Percentiles rank a stretch among this genome's conserved stretches.
These are phyloP conservation scores for Anniella stebbinsi DNA, from an alignment of 2,797 vertebrate genomes.

Conservation along the genomic window DNA sequence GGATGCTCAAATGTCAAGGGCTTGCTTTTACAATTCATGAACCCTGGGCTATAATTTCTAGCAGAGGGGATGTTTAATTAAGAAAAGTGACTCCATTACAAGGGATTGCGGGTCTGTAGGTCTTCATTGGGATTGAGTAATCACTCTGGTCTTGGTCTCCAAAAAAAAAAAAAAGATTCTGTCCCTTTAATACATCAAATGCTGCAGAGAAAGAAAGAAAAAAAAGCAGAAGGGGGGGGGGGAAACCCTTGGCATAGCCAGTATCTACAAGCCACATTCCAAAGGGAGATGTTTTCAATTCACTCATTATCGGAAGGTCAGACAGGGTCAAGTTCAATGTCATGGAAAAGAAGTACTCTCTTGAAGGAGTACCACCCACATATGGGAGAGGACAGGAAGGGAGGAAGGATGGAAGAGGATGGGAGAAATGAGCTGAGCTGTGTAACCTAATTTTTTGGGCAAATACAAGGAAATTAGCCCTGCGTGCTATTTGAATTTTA, in stretches of 20 bases:
- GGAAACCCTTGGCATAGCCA: conserved; percentile 82
- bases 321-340: conserved; percentile 98
- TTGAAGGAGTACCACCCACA: conserved; percentile 91
- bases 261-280: conserved; percentile 95
- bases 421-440: conserved; percentile 87
- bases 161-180: conserved; percentile 80
- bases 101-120: conserved; percentile 10
- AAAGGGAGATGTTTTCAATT: conserved; percentile 99
- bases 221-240: no score
- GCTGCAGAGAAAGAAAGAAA: conserved; percentile 73
- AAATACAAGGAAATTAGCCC: conserved; percentile 93
- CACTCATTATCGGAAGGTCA: conserved; percentile 97
- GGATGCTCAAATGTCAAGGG: conserved; percentile 58
- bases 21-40: conserved; percentile 33
- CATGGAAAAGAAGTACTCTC: conserved; percentile 91
- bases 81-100: conserved; percentile 65
- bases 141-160: conserved; percentile 72
- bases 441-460: conserved; percentile 91
- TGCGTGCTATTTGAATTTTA: conserved; percentile 93
- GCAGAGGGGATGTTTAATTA: conserved; percentile 69
- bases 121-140: conserved; percentile 14
- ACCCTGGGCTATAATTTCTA: conserved; percentile 55
- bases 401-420: conserved; percentile 71
- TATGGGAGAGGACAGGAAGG: conserved; percentile 73
- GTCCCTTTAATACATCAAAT: conserved; percentile 91